Percentiles rank a stretch among this genome's conserved stretches.
These are phyloP conservation scores for Temnothorax rugatulus DNA, from an alignment of 2,888 invertebrate species.

Conservation along the genomic window DNA sequence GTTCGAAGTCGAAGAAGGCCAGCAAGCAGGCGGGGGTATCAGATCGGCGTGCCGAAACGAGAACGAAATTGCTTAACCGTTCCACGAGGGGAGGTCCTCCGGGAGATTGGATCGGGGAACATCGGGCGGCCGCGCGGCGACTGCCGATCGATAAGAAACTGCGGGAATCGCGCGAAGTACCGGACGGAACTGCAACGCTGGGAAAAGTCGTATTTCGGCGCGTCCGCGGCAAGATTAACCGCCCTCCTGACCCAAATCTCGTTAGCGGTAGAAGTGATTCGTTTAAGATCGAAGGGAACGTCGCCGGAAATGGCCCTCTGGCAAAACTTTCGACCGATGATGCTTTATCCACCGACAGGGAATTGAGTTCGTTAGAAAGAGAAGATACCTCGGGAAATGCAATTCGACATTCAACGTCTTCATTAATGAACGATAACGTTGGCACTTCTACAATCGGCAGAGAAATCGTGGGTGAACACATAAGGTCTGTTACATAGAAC, in stretches of 20 bases:
- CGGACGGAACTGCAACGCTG: conserved; percentile 22
- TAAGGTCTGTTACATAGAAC: background rate
- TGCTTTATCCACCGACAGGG: background rate
- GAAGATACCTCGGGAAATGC: background rate
- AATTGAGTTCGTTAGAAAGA: background rate
- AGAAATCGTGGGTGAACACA: background rate
- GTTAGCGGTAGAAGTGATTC: conserved; percentile 24
- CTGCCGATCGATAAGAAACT: conserved; percentile 43
- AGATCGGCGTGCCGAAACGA: conserved; percentile 43
- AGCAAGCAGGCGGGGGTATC: conserved; percentile 4
- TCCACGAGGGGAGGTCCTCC: conserved; percentile 11
- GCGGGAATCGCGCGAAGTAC: conserved; percentile 32
- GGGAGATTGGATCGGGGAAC: conserved; percentile 53
- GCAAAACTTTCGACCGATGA: conserved; percentile 40
- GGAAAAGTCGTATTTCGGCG: conserved; percentile 47
- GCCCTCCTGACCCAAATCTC: conserved; percentile 40
- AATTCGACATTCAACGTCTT: conserved; percentile 24
- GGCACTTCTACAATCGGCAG: background rate
- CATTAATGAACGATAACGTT: background rate
- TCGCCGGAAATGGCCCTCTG: conserved; percentile 4
- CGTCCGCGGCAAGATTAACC: conserved; percentile 45
- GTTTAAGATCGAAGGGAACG: conserved; percentile 25
- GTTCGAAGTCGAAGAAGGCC: conserved; percentile 2
- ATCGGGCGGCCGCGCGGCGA: conserved; percentile 14
- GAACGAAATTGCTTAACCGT: conserved; percentile 46